Conservation (phyloP, 2,888 invertebrate species). For the Tridacna crocea region DNA sequence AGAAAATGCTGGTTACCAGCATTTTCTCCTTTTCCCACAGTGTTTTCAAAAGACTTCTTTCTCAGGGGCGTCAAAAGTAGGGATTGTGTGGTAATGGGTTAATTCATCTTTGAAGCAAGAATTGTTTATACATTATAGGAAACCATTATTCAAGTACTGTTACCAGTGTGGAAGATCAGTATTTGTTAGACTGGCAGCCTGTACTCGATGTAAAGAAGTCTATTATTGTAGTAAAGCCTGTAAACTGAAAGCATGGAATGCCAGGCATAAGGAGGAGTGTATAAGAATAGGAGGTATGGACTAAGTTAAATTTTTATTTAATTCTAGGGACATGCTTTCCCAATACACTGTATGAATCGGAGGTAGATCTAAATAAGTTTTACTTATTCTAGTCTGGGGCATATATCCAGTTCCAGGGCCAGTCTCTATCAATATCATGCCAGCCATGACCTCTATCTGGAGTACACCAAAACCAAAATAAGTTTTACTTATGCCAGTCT, state of each 20-base stretch:
- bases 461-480: too few relatives aligned
- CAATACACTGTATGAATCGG: too few relatives aligned
- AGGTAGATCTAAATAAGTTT: too few relatives aligned
- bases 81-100: too few relatives aligned
- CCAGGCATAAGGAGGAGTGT: constrained; percentile 83
- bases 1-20: not conserved
- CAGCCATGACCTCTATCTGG: too few relatives aligned
- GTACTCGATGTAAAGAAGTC: constrained; percentile 84
- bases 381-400: too few relatives aligned
- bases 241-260: constrained; percentile 83
- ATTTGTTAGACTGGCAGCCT: constrained; percentile 82
- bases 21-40: not conserved
- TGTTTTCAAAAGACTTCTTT: not conserved
- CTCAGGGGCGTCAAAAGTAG: too few relatives aligned
- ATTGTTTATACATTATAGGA: constrained; percentile 68
- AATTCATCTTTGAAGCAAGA: too few relatives aligned
- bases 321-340: too few relatives aligned
- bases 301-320: not conserved
- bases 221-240: constrained; percentile 84
- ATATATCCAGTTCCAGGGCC: too few relatives aligned
- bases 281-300: constrained; percentile 78
- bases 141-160: constrained; percentile 83
- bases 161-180: constrained; percentile 84
- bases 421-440: too few relatives aligned
- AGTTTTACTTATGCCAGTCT: too few relatives aligned